A percentile compares a stretch with the other conserved stretches of the same genome.
Conservation (phyloP, 2,888 invertebrate genomes). For the Drosophila melanocephala region DNA sequence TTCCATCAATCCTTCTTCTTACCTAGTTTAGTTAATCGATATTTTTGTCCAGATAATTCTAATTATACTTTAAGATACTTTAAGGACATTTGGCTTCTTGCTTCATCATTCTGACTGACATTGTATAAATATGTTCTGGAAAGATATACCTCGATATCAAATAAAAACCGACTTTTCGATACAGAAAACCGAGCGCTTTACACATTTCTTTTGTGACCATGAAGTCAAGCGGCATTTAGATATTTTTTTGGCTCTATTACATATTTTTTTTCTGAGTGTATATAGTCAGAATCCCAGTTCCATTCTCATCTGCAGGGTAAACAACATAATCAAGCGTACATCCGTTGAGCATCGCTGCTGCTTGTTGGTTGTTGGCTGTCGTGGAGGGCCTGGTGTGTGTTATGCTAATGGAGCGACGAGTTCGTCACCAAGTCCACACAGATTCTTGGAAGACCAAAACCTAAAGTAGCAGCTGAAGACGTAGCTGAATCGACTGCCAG, state of each 20-base stretch:
- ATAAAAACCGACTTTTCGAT: background rate
- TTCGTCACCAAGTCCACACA: conserved; percentile 70
- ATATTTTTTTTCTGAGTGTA: background rate
- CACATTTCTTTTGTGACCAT: background rate
- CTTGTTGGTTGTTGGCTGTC: conserved; percentile 1
- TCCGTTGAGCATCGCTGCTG: conserved; percentile 42
- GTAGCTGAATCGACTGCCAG: background rate
- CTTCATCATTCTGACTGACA: background rate
- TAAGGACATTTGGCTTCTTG: background rate
- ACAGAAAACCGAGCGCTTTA: background rate
- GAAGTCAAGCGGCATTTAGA: background rate
- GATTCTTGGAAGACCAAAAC: conserved; percentile 64
- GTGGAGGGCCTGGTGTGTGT: conserved; percentile 31
- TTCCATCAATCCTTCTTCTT: background rate
- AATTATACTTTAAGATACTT: too few species aligned
- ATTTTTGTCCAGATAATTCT: background rate
- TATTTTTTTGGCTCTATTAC: background rate
- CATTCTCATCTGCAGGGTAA: conserved; percentile 44
- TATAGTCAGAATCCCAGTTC: conserved; percentile 19
- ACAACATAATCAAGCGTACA: conserved; percentile 81
- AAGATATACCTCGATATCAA: background rate
- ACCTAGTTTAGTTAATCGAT: accelerated
- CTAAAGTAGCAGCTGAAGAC: conserved; percentile 27
- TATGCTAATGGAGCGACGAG: conserved; percentile 76
- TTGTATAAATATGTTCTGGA: background rate